phyloP scores from a whole-genome alignment of 2,113 vertebrate species.

The Leuciscus idus region DNA sequence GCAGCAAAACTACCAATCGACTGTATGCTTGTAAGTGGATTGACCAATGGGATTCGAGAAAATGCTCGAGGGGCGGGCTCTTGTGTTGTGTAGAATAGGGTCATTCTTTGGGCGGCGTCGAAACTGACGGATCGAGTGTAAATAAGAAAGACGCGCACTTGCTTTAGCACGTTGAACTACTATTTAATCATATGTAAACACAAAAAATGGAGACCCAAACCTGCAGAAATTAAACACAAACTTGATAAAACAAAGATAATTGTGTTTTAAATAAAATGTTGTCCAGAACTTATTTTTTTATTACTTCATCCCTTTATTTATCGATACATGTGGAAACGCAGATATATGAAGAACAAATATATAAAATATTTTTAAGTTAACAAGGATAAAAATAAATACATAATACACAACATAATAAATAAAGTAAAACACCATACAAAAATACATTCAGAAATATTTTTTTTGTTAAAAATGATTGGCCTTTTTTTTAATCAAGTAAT shows the following conservation, averaged over 20 bases:
- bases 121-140: not conserved
- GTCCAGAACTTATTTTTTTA: not conserved
- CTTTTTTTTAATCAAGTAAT: too few species aligned
- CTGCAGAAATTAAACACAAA: too few species aligned
- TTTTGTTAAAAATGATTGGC: too few species aligned
- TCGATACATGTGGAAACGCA: not conserved
- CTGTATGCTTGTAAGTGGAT: rapidly evolving
- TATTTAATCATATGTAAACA: not conserved
- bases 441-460: not conserved
- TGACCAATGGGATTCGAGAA: slow-evolving; percentile 56
- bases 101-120: slow-evolving; percentile 58
- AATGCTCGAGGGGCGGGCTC: slow-evolving; percentile 47
- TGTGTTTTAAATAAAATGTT: too few species aligned
- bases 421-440: not conserved
- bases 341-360: too few species aligned
- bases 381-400: too few species aligned
- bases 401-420: not conserved
- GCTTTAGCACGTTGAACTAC: not conserved
- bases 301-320: not conserved
- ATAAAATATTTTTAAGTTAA: too few species aligned
- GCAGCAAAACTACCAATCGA: slow-evolving; percentile 58
- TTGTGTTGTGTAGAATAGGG: slow-evolving; percentile 27
- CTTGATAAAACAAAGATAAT: not conserved
- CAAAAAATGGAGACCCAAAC: not conserved
- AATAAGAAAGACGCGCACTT: not conserved